These are phyloP conservation scores for Thryonomys swinderianus DNA, from an alignment of 2,113 vertebrate species.

Conservation along the genomic window DNA sequence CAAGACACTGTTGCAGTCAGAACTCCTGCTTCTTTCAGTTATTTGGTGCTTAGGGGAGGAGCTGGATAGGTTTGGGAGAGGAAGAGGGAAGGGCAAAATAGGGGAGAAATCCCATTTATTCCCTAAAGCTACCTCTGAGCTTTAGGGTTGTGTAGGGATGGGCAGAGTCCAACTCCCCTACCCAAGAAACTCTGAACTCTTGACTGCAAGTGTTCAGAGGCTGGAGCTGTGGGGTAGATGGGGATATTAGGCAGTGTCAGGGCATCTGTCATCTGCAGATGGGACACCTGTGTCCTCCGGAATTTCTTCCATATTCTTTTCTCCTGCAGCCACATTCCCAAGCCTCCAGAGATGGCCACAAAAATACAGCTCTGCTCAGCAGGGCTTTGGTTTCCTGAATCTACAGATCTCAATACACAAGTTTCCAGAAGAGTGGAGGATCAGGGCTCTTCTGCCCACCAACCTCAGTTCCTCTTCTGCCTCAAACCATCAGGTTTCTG, in stretches of 20 bases:
- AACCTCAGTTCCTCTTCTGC: slow-evolving; percentile 33
- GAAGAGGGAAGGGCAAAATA: background rate
- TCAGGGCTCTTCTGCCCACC: slow-evolving; percentile 51
- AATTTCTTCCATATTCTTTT: slow-evolving; percentile 15
- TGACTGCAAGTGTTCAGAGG: slow-evolving; percentile 41
- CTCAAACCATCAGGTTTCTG: slow-evolving; percentile 48
- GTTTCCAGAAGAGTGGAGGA: slow-evolving; percentile 29
- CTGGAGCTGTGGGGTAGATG: background rate
- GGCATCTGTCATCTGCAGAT: background rate
- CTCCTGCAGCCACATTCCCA: slow-evolving; percentile 16
- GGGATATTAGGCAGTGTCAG: slow-evolving; percentile 39
- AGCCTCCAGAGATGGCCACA: background rate
- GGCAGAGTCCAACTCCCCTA: background rate
- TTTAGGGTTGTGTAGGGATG: background rate
- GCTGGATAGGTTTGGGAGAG: background rate
- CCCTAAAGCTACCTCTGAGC: slow-evolving; percentile 48
- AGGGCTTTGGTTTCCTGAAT: slow-evolving; percentile 59
- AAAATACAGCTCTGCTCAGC: slow-evolving; percentile 1
- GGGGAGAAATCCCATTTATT: background rate
- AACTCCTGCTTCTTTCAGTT: slow-evolving; percentile 27
- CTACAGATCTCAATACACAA: slow-evolving; percentile 22
- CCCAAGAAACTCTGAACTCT: slow-evolving; percentile 32
- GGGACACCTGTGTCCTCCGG: background rate
- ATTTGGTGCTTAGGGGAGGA: slow-evolving; percentile 62
- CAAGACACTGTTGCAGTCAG: background rate